Conservation (phyloP, 2,797 vertebrate genomes). For the Sciurus vulgaris region DNA sequence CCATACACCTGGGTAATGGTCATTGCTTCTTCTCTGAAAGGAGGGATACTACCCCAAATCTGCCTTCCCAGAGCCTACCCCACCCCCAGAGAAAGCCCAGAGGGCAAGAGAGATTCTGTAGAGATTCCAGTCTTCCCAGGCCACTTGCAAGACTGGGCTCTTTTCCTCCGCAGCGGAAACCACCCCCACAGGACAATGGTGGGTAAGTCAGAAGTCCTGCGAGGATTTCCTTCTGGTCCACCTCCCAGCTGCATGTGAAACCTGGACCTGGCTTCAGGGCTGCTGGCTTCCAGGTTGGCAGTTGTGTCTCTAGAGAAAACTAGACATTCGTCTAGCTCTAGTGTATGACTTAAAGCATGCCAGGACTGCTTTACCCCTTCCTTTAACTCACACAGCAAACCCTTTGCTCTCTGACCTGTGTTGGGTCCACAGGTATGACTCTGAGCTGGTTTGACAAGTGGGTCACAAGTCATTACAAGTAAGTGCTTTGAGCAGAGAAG, state of each 20-base stretch:
- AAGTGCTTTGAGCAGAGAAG: not conserved
- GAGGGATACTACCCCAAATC: conserved; percentile 20
- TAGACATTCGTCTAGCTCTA: conserved; percentile 26
- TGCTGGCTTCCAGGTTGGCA: conserved; percentile 60
- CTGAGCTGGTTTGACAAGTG: not conserved
- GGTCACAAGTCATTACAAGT: not conserved
- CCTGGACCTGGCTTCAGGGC: conserved; percentile 47
- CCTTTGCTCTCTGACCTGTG: conserved; percentile 19
- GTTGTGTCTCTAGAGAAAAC: conserved; percentile 17
- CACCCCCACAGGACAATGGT: conserved; percentile 49
- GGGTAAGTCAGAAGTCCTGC: conserved; percentile 79
- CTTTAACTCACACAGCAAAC: conserved; percentile 38
- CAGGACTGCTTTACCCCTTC: conserved; percentile 35
- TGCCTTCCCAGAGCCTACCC: conserved; percentile 9
- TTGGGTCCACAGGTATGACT: not conserved
- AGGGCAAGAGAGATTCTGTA: conserved; percentile 69
- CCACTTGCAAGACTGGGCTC: conserved; percentile 59
- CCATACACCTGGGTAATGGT: conserved; percentile 36
- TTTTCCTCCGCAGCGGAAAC: conserved; percentile 56
- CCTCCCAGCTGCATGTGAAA: conserved; percentile 33
- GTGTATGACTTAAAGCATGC: conserved; percentile 63
- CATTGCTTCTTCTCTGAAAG: conserved; percentile 69
- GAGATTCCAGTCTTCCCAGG: conserved; percentile 62
- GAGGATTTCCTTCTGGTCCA: not conserved
- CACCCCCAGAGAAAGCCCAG: conserved; percentile 55